phyloP scores from a whole-genome alignment of 2,797 vertebrate genomes.

The Merluccius polli region DNA sequence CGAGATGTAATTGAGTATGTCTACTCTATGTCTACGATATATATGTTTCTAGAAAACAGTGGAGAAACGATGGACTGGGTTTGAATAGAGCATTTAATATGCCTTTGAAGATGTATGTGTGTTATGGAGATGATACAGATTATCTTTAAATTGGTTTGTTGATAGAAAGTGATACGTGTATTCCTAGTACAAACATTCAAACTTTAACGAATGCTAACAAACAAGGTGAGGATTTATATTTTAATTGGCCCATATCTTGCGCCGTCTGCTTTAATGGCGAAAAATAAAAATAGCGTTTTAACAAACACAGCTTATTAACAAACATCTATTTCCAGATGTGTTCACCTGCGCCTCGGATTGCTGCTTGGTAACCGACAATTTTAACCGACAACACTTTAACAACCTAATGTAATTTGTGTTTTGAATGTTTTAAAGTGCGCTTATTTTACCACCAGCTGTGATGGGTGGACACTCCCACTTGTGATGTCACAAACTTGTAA shows the following conservation, averaged over 20 bases:
- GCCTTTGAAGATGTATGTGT: neutral
- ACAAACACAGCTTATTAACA: neutral
- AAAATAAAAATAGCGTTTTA: no score
- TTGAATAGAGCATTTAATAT: neutral
- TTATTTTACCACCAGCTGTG: neutral
- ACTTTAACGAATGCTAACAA: neutral
- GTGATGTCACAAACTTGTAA: conserved; percentile 10
- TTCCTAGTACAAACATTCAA: neutral
- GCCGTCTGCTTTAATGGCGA: neutral
- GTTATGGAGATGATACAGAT: neutral
- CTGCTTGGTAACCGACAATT: no score
- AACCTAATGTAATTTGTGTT: neutral
- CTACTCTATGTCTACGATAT: neutral
- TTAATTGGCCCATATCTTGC: conserved; percentile 16
- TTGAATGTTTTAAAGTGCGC: neutral
- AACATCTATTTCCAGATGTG: neutral
- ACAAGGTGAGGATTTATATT: neutral
- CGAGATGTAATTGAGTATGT: neutral
- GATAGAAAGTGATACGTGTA: neutral
- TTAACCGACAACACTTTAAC: neutral
- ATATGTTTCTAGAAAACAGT: neutral
- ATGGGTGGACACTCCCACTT: neutral
- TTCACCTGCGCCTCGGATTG: no score
- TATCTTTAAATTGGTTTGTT: neutral
- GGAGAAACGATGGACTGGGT: neutral